Base-by-base conservation (phyloP, 2,113 vertebrate genomes). In the Chascanopsetta lugubris region DNA sequence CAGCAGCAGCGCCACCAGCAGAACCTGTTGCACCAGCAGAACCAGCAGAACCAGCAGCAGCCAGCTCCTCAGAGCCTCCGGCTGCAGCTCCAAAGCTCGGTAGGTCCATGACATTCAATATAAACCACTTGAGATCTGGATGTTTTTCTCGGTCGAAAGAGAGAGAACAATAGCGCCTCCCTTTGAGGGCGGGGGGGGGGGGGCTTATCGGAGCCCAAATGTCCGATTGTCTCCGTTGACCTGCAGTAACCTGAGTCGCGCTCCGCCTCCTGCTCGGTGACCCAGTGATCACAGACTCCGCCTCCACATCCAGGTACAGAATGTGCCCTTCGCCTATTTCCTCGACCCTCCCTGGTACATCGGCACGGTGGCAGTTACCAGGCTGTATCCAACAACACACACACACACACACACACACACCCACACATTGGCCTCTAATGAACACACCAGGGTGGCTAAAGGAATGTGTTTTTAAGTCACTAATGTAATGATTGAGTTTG, bases 361-460 rank as follows among this genome's bases (percentile, higher is more conserved):
- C 63, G 49, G 25, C 42, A 22, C 22, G 49, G 27, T 29, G 7
- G 2, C n/a, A 10, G 84, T 75, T 80, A 80, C 85, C 65, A 82
- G 46, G 22, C 2, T 1, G 73, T 87, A 70, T 74, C 84, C 70
- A 87, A 82, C 80, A 89, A 87, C 80, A 88, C 62, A 24, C 21
- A 15, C 51, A 45, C 38, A 38, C 45, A 24, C 43, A 21, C 43
- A 3, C 6, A 15, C n/a, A n/a, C n/a, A n/a, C n/a, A n/a, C n/a
- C n/a, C n/a, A n/a, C n/a, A n/a, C 47, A 50, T 32, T 21, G 42
- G 53, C 24, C 55, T 69, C 42, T 68, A 69, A 82, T 69, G 54
- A 84, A 82, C 77, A 72, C 71, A 79, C 25, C 4, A 2, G 43
- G 65, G 43, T 51, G 47, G 50, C 54, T 55, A 22, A 32, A 72